A percentile compares a stretch with the other conserved stretches of the same genome.
phyloP scores from a whole-genome alignment of 2,797 vertebrate species.

The Gorsachius magnificus region DNA sequence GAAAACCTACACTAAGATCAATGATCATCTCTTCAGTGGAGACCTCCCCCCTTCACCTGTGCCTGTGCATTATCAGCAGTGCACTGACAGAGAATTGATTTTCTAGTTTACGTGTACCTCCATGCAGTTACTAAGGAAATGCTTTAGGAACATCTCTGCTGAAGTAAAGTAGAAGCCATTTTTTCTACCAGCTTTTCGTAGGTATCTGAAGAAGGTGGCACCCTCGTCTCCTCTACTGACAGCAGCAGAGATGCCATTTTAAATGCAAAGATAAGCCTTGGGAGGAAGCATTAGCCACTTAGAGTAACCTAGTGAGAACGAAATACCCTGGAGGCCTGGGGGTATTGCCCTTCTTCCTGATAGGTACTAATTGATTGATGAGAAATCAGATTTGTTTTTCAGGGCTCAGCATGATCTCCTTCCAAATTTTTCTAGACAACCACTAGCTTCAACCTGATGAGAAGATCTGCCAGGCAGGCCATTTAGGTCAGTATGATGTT shows the following conservation, averaged over 20 bases:
- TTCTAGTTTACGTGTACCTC: background rate
- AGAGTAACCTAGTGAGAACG: background rate
- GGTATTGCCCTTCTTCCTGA: background rate
- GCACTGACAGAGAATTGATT: background rate
- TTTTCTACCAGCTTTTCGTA: background rate
- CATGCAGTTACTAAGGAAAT: background rate
- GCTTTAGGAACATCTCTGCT: background rate
- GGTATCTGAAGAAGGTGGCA: background rate
- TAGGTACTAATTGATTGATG: background rate
- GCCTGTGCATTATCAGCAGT: background rate
- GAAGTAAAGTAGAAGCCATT: background rate
- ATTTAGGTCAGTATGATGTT: background rate
- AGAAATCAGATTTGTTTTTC: background rate
- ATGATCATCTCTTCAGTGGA: background rate
- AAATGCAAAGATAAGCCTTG: background rate
- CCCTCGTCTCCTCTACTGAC: background rate
- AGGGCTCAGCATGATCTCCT: background rate
- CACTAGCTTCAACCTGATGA: background rate
- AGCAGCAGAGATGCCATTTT: background rate
- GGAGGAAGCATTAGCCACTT: background rate
- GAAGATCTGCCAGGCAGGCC: background rate
- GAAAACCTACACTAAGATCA: background rate
- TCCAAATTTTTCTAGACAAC: background rate
- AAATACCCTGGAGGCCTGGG: background rate
- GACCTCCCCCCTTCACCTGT: background rate